Base-by-base conservation (phyloP, 2,888 invertebrate species). In the Dascillus cervinus region DNA sequence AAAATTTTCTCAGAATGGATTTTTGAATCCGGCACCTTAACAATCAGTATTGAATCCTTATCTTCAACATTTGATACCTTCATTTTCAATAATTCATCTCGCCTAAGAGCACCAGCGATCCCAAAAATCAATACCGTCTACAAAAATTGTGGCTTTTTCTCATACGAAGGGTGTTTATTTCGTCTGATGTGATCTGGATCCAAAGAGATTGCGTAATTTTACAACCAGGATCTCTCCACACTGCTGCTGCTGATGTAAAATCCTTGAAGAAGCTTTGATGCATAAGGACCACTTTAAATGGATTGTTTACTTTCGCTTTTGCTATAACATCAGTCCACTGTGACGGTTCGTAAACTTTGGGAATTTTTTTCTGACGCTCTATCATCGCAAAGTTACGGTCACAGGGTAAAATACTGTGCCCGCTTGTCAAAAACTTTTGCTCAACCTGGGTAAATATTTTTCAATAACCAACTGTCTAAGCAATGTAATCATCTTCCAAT, bases 301-400 rank as follows among this genome's bases (percentile, higher is more conserved):
- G 34, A 15, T 32, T 24, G n/a, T 22, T 17, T 13, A 29, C 22
- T 20, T 37, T 39, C 15, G 40, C 33, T 32, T 37, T 31, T 11
- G 39, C 41, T 9, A 44, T 36, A 12, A 43, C 21, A 26, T 41
- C 35, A 8, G 26, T 22, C 37, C 29, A 46, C 11, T 50, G 30
- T 22, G 21, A 30, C 22, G 40, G 44, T 12, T 38, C 32, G 27
- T 38, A 29, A 22, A 34, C 26, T 36, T 32, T 26, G 13, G 32
- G 22, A 21, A 22, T 32, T 34, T 39, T 44, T 19, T 39, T 46
- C 32, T 31, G 5, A 26, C 26, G 27, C 27, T 44, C 35, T 22
- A 46, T 46, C n/a, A 37, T 12, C 19, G 43, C 38, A 31, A 49
- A 46, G 30, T 44, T 40, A n/a, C 41, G 32, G 22, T 49, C 44